Evolutionary conservation across 1,140 invertebrate genomes (phyloP).

Genomic region (Notospermus geniculatus): DNA sequence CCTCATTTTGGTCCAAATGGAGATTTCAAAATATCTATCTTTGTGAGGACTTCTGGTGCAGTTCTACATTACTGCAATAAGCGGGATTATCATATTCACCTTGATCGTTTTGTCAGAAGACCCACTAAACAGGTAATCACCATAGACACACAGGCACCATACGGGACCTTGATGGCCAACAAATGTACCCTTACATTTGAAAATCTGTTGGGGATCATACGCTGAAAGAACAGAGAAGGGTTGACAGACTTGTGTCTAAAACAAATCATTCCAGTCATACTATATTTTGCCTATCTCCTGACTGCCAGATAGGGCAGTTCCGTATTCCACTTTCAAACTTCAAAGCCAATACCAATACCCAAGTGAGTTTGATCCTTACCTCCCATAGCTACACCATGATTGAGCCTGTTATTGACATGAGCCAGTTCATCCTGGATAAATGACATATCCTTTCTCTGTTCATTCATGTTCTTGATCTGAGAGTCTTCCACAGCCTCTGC

Average conservation of each 20-base stretch:
- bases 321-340: too few species aligned
- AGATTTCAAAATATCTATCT: too few species aligned
- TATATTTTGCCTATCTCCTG: too few species aligned
- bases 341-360: too few species aligned
- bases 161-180: slow-evolving; percentile 55
- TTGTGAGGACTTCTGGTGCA: too few species aligned
- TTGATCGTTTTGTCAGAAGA: slow-evolving; percentile 55
- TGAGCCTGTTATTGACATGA: slow-evolving; percentile 40
- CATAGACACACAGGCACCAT: slow-evolving; percentile 51
- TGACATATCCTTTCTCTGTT: too few species aligned
- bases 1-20: too few species aligned
- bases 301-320: too few species aligned
- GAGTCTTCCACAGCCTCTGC: slow-evolving; percentile 41
- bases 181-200: slow-evolving; percentile 55
- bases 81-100: too few species aligned
- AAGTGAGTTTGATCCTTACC: slow-evolving; percentile 24
- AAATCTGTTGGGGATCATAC: slow-evolving; percentile 53
- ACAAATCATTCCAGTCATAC: too few species aligned
- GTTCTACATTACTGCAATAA: too few species aligned
- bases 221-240: slow-evolving; percentile 29
- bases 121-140: slow-evolving; percentile 53
- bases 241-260: too few species aligned
- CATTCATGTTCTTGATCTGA: slow-evolving; percentile 43
- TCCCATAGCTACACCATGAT: slow-evolving; percentile 38
- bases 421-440: slow-evolving; percentile 37